phyloP scores from a whole-genome alignment of 1,140 invertebrate genomes.

The Thaumetopoea pityocampa region DNA sequence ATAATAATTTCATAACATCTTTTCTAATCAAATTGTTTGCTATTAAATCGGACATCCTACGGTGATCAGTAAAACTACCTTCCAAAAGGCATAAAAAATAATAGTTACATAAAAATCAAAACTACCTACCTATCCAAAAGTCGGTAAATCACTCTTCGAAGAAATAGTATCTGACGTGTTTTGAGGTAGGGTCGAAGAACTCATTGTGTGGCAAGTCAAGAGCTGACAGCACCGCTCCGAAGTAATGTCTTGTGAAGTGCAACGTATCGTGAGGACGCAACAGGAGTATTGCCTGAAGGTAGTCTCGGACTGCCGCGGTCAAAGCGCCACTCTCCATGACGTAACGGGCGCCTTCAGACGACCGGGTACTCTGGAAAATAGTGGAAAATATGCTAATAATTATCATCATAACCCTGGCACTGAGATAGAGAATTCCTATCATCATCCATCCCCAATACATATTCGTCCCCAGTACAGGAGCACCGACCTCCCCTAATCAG shows the following conservation, averaged over 20 bases:
- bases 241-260: conserved; percentile 78
- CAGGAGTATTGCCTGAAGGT: conserved; percentile 76
- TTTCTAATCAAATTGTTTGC: too few species aligned
- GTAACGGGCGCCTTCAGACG: conserved; percentile 74
- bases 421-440: too few species aligned
- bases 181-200: conserved; percentile 59
- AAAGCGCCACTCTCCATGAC: conserved; percentile 76
- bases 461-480: too few species aligned
- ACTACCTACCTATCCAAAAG: too few species aligned
- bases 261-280: conserved; percentile 78
- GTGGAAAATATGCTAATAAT: conserved; percentile 1
- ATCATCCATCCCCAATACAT: too few species aligned
- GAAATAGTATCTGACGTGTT: conserved; percentile 62
- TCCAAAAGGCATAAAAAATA: conserved; percentile 10
- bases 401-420: not conserved
- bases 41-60: too few species aligned
- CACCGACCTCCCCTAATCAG: too few species aligned
- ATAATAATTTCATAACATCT: too few species aligned
- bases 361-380: conserved; percentile 48
- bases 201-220: conserved; percentile 66
- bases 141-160: conserved; percentile 45
- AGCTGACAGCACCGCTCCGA: conserved; percentile 67
- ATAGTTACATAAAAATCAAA: not conserved
- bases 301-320: conserved; percentile 76
- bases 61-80: too few species aligned